These are phyloP conservation scores for Pseudomyrmex dendroicus DNA, from an alignment of 1,140 invertebrate species.

Conservation along the genomic window DNA sequence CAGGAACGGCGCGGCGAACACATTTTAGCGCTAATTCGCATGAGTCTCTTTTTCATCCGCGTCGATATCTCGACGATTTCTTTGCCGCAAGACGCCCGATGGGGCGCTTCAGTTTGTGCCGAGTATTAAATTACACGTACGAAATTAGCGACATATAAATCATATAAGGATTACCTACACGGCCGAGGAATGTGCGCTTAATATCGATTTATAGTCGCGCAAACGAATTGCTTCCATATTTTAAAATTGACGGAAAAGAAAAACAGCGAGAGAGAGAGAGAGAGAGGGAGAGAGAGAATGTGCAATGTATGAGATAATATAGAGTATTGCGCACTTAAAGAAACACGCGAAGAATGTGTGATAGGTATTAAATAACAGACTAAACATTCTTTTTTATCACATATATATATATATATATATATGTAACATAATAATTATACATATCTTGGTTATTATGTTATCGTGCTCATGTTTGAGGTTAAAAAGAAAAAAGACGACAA, in stretches of 20 bases:
- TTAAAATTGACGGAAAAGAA: background rate
- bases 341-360: too few relatives aligned
- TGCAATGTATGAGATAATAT: too few relatives aligned
- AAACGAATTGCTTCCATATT: background rate
- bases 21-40: constrained; percentile 58
- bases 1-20: constrained; percentile 25
- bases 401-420: too few relatives aligned
- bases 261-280: background rate
- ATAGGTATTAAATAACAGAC: too few relatives aligned
- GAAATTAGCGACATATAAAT: constrained; percentile 3
- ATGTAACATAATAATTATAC: too few relatives aligned
- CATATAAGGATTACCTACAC: background rate
- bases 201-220: constrained; percentile 3
- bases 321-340: too few relatives aligned
- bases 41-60: constrained; percentile 41
- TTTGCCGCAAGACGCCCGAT: constrained; percentile 33
- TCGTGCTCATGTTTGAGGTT: background rate
- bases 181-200: background rate
- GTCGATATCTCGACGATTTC: constrained; percentile 36
- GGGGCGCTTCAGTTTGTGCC: background rate
- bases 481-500: background rate
- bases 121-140: constrained; percentile 15
- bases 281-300: background rate
- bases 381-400: too few relatives aligned
- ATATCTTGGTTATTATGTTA: too few relatives aligned